phyloP scores from a whole-genome alignment of 2,113 vertebrate species.

The Seriola quinqueradiata region DNA sequence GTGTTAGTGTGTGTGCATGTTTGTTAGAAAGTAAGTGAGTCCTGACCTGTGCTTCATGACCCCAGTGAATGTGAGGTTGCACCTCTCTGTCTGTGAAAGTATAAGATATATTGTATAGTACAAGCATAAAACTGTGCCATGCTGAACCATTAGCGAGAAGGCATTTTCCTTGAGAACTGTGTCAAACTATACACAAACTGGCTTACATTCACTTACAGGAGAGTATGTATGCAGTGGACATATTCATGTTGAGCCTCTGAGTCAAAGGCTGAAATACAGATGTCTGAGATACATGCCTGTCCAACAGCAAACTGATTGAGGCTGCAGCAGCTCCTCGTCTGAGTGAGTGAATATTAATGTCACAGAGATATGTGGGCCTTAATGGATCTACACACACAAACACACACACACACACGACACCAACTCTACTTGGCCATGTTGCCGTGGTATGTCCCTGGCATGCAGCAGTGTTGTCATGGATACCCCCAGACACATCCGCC shows the following conservation, averaged over 20 bases:
- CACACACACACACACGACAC: slow-evolving; percentile 36
- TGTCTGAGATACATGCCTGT: slow-evolving; percentile 28
- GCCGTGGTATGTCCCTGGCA: slow-evolving; percentile 74
- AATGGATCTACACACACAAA: slow-evolving; percentile 60
- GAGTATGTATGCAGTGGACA: neutral
- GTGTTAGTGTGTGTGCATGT: slow-evolving; percentile 32
- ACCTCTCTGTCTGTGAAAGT: slow-evolving; percentile 38
- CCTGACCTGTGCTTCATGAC: slow-evolving; percentile 52
- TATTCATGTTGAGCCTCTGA: slow-evolving; percentile 22
- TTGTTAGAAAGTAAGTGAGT: slow-evolving; percentile 33
- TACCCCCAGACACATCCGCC: slow-evolving; percentile 86
- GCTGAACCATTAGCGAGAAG: slow-evolving; percentile 21
- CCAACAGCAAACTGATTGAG: slow-evolving; percentile 41
- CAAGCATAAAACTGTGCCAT: slow-evolving; percentile 25
- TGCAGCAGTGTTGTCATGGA: slow-evolving; percentile 89
- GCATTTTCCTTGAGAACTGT: slow-evolving; percentile 24
- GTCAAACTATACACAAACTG: slow-evolving; percentile 29
- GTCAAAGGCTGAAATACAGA: slow-evolving; percentile 36
- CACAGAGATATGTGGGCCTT: slow-evolving; percentile 62
- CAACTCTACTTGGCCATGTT: slow-evolving; percentile 74
- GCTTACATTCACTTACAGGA: slow-evolving; percentile 6
- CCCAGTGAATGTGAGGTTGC: slow-evolving; percentile 50
- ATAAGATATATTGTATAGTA: slow-evolving; percentile 32
- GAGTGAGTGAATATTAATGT: slow-evolving; percentile 74
- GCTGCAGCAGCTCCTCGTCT: slow-evolving; percentile 37